A percentile compares a stretch with the other conserved stretches of the same genome.
Evolutionary conservation across 1,140 invertebrate genomes (phyloP).

Genomic region (Caenorhabditis briggsae): DNA sequence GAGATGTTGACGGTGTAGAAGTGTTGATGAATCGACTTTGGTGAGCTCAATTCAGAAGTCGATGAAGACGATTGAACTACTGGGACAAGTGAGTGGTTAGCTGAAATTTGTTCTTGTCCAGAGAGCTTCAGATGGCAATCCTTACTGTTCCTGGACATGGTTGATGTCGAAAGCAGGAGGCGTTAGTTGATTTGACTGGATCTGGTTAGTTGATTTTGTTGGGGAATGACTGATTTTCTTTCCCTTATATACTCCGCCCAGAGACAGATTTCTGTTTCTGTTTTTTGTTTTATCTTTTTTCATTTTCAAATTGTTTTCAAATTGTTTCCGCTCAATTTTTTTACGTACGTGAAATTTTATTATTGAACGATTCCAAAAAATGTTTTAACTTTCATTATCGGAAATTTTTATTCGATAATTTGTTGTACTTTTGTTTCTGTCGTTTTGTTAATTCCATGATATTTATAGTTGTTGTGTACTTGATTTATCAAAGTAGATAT

Average conservation of each 20-base stretch:
- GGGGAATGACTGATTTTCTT: neutral
- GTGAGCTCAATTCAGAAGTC: neutral
- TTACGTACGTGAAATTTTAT: neutral
- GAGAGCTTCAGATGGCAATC: neutral
- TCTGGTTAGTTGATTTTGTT: neutral
- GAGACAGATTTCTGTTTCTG: neutral
- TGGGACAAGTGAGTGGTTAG: neutral
- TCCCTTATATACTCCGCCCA: conserved; percentile 23
- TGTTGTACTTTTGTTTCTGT: too few relatives aligned
- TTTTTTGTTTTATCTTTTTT: neutral
- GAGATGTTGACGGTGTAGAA: neutral
- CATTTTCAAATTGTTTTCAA: neutral
- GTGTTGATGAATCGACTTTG: neutral
- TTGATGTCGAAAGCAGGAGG: conserved; percentile 32
- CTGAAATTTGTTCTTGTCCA: neutral
- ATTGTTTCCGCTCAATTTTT: neutral
- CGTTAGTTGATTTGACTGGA: conserved; percentile 4
- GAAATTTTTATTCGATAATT: too few relatives aligned
- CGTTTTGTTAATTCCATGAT: too few relatives aligned
- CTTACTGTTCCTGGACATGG: conserved; percentile 23
- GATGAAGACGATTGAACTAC: neutral
- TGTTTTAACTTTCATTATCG: too few relatives aligned
- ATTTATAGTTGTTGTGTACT: too few relatives aligned
- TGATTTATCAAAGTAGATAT: too few relatives aligned
- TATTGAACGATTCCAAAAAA: too few relatives aligned